phyloP scores from a whole-genome alignment of 2,888 invertebrate species.

The Stratiomys singularior region DNA sequence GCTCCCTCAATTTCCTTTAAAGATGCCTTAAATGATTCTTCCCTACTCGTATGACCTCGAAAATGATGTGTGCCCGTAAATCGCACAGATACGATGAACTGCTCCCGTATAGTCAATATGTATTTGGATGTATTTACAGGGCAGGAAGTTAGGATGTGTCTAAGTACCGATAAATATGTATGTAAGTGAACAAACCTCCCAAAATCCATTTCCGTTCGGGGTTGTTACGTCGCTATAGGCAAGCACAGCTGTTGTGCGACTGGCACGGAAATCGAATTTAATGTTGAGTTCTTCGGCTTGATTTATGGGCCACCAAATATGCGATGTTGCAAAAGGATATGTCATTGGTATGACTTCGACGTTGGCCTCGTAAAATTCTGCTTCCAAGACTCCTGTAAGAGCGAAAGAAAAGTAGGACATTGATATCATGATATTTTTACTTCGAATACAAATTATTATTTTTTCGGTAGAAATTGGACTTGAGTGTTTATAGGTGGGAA shows the following conservation, averaged over 20 bases:
- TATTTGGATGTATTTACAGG: background rate
- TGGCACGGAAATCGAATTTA: conserved; percentile 88
- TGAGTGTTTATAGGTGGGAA: background rate
- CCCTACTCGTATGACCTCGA: conserved; percentile 20
- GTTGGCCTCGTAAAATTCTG: conserved; percentile 85
- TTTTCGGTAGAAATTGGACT: background rate
- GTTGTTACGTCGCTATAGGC: conserved; percentile 84
- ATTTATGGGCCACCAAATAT: conserved; percentile 89
- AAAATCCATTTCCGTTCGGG: conserved; percentile 80
- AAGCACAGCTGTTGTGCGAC: conserved; percentile 82
- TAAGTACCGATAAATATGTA: conserved; percentile 25
- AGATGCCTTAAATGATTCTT: conserved; percentile 23
- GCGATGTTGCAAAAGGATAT: conserved; percentile 89
- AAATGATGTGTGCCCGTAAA: conserved; percentile 26
- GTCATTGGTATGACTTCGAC: conserved; percentile 91
- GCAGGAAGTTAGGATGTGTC: conserved; percentile 18
- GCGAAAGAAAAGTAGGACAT: conserved; percentile 12
- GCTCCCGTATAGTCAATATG: background rate
- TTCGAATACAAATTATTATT: background rate
- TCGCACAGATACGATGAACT: conserved; percentile 14
- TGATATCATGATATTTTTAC: background rate
- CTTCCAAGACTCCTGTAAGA: conserved; percentile 74
- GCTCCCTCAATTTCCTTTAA: conserved; percentile 36
- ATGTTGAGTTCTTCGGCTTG: conserved; percentile 78
- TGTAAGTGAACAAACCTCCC: conserved; percentile 74